Base-by-base conservation (phyloP, 2,113 vertebrate species). In the Stigmatopora nigra region DNA sequence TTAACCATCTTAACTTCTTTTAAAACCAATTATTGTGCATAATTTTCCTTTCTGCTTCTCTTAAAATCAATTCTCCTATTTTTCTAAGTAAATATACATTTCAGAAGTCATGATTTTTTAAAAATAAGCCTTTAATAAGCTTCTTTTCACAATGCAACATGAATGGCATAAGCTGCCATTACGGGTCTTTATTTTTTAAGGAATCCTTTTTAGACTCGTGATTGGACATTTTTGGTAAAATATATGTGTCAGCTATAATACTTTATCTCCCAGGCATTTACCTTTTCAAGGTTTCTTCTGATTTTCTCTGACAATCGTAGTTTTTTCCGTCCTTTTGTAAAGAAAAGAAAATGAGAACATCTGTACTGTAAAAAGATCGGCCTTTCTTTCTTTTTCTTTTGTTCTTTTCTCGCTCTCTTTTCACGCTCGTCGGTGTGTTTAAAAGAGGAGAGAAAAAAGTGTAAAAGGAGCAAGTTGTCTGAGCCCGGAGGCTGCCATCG, bases 401-500 rank as follows among this genome's bases (percentile, higher is more conserved):
- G 4, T 5, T 68, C 46, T 19, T 9, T 53, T 19, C 73, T 61
- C n/a, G n/a, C 12, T 69, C n/a, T 68, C 70, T 75, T 76, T 68
- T 67, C 63, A 61, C 67, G n/a, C 51, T 58, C 60, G 22, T 77
- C 62, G 68, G 64, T 72, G 70, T 78, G 77, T 82, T 82, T 82
- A 82, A 82, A 77, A 61, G 81, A 69, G n/a, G n/a, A 62, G 72
- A 73, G 69, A 67, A 61, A 22, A 69, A 45, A 9, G 20, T 45
- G 38, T 45, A 19, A 61, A 58, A 58, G 64, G 36, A 55, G 63
- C 68, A 36, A 68, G 61, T 74, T 72, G 83, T 81, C 81, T 78
- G 70, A 78, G 70, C 81, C 87, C 66, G 14, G 22, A 72, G 83
- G 83, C 83, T 67, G 73, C 67, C 87, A 87, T 87, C 76, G 85